Percentiles rank a stretch among this genome's conserved stretches.
Evolutionary conservation across 2,113 vertebrate genomes (phyloP).

Genomic region (Gambusia affinis): DNA sequence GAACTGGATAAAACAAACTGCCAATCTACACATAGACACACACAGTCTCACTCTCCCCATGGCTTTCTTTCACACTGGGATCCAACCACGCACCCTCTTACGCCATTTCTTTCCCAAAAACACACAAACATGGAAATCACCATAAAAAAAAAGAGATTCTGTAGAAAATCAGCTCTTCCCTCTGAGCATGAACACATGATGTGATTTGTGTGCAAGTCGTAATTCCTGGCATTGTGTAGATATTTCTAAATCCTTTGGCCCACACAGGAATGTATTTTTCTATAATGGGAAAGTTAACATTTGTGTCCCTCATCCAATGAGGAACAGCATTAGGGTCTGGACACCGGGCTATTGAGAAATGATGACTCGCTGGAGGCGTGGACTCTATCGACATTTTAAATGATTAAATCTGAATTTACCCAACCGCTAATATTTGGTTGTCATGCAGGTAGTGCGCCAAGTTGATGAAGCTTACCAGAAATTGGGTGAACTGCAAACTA

Average conservation of each 20-base stretch:
- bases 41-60: conserved; percentile 23
- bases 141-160: conserved; percentile 31
- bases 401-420: no score
- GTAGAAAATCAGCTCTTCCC: conserved; percentile 11
- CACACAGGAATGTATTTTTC: no score
- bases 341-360: no score
- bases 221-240: not conserved
- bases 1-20: conserved; percentile 35
- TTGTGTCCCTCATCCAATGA: no score
- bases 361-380: no score
- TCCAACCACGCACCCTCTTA: not conserved
- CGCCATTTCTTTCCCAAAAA: not conserved
- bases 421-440: no score
- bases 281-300: no score
- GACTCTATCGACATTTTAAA: no score
- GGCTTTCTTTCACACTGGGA: conserved; percentile 33
- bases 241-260: not conserved
- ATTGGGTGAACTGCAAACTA: no score
- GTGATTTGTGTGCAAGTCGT: not conserved
- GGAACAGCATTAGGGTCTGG: no score
- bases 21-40: conserved; percentile 35
- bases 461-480: no score
- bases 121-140: conserved; percentile 12
- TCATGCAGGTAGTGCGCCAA: no score
- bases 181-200: not conserved